A percentile compares a stretch with the other conserved stretches of the same genome.
Conservation (phyloP, 2,888 invertebrate genomes). For the Lobophora halterata region DNA sequence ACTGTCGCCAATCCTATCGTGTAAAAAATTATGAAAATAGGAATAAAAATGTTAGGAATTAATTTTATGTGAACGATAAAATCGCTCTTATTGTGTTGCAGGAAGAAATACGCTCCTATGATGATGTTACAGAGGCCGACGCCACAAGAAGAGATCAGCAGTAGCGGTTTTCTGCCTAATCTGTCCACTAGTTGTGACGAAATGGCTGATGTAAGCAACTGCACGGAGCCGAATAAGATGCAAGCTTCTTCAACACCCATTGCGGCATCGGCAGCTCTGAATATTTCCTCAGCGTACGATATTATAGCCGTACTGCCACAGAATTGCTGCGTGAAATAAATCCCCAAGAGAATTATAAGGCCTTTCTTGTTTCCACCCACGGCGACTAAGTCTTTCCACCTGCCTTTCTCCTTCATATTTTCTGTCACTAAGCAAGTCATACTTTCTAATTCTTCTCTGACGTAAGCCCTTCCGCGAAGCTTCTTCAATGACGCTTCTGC, state of each 20-base stretch:
- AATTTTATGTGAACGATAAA: conserved; percentile 71
- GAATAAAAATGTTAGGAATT: conserved; percentile 81
- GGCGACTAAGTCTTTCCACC: conserved; percentile 70
- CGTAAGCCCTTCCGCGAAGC: conserved; percentile 77
- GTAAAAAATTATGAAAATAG: conserved; percentile 82
- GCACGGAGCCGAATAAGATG: conserved; percentile 76
- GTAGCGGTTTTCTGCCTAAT: conserved; percentile 81
- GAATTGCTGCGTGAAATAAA: conserved; percentile 83
- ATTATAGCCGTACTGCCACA: conserved; percentile 82
- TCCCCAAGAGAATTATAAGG: conserved; percentile 78
- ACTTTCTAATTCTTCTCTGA: conserved; percentile 76
- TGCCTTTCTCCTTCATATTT: conserved; percentile 73
- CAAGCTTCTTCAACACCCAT: conserved; percentile 73
- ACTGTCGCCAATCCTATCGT: conserved; percentile 83
- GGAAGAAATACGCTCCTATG: conserved; percentile 79
- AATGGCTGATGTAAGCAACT: conserved; percentile 77
- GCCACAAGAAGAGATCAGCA: conserved; percentile 80
- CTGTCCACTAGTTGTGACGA: conserved; percentile 82
- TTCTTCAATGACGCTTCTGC: conserved; percentile 80
- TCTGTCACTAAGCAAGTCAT: conserved; percentile 77
- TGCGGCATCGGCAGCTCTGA: conserved; percentile 74
- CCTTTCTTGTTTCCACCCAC: conserved; percentile 78
- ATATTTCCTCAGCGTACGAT: conserved; percentile 82
- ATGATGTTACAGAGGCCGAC: conserved; percentile 76
- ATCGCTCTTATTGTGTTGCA: conserved; percentile 69